Evolutionary conservation across 2,888 invertebrate species (phyloP).

Genomic region (Reticulitermes lucifugus): DNA sequence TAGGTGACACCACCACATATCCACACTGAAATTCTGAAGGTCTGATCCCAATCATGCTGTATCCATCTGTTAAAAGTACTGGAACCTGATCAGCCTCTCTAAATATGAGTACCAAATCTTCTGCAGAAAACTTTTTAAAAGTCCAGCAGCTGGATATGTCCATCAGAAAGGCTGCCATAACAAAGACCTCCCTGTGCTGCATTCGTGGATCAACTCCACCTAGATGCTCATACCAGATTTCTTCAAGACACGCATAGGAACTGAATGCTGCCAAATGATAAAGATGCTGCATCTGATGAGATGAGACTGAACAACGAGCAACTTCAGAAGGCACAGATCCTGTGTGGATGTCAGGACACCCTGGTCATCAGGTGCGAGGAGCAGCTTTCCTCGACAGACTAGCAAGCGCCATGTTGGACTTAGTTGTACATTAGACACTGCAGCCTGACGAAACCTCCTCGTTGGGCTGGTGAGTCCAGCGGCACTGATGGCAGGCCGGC

Average conservation of each 20-base stretch:
- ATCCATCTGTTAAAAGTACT: too few relatives aligned
- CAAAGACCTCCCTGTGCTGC: not conserved
- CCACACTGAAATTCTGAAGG: too few relatives aligned
- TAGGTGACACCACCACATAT: too few relatives aligned
- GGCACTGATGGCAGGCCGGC: conserved; percentile 63
- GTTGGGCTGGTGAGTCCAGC: conserved; percentile 67
- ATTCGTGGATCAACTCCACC: too few relatives aligned
- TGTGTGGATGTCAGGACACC: not conserved
- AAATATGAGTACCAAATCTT: too few relatives aligned
- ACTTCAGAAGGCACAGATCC: conserved; percentile 15
- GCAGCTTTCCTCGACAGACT: not conserved
- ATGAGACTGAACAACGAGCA: too few relatives aligned
- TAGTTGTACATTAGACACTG: conserved; percentile 63
- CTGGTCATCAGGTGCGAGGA: not conserved
- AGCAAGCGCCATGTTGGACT: not conserved
- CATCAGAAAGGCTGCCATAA: not conserved
- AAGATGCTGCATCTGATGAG: not conserved
- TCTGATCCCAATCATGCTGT: too few relatives aligned
- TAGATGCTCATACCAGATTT: not conserved
- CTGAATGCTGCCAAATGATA: conserved; percentile 1
- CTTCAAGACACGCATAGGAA: conserved; percentile 19
- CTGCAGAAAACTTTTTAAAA: too few relatives aligned
- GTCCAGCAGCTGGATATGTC: too few relatives aligned
- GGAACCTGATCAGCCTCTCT: too few relatives aligned
- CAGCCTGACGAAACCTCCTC: conserved; percentile 69